Evolutionary conservation across 2,888 invertebrate species (phyloP), one percentile per base, ranked within the genome.

Genomic region (Tachina lurida): DNA sequence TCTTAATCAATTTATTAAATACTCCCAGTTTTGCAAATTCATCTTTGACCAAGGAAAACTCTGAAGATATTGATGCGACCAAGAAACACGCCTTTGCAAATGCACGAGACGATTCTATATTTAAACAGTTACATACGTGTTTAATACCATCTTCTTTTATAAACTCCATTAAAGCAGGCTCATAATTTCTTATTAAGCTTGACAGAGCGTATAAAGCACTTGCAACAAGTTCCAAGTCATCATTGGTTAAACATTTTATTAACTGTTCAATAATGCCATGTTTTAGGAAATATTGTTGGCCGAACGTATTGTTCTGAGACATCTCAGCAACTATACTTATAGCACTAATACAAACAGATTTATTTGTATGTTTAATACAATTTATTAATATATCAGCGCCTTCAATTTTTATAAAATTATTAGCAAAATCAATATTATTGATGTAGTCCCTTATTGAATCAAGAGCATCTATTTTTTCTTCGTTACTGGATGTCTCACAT

Each of bases 241-340:
- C 82, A 17, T 83, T 78, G 9, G 79, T 78, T 88, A 95, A 92
- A 78, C 96, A 91, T 8, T 92, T 91, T 15, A 96, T 90, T 17
- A 98, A 91, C 10, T 94, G 93, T 0, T 95, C 94, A 60, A 98
- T 92, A 10, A 96, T 93, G 0, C 95, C 95, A 65, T 94, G 93
- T 84, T 96, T 95, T 8, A 96, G 88, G n/a, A 96, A 95, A 58
- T 94, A 93, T 41, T 94, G 92, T 91, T 98, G 98, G 89, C 97
- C 97, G 90, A 94, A 96, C 0, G 96, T 95, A 93, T 98, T 98
- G 93, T 98, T 97, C 93, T 98, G 98, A 49, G 96, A 95, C 80
- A 97, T 91, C 89, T 96, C 96, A 0, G 96, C 97, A 3, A 98
- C 93, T 15, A 97, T 92, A 43, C 95, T 94, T 13, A 96, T 95